phyloP scores from a whole-genome alignment of 2,888 invertebrate genomes.

The Drosophila conformis region DNA sequence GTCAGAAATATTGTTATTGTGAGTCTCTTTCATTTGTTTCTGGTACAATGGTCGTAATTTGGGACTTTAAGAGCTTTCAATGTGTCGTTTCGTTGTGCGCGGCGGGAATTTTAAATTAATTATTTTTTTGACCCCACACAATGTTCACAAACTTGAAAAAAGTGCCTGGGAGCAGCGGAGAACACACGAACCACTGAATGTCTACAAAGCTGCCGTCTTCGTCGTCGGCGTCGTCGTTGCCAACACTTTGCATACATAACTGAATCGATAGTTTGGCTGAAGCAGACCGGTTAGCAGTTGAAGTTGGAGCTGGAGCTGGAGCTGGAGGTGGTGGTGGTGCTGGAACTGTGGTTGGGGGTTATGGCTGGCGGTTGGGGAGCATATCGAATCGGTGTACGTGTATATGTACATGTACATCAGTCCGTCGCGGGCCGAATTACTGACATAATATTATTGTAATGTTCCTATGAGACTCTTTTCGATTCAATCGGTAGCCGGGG shows the following conservation, averaged over 20 bases:
- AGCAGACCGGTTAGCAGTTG: constrained; percentile 39
- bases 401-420: constrained; percentile 53
- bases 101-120: constrained; percentile 78
- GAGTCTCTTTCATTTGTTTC: constrained; percentile 68
- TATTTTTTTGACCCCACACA: constrained; percentile 81
- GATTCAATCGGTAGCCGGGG: constrained; percentile 21
- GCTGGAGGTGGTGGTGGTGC: not conserved
- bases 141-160: constrained; percentile 39
- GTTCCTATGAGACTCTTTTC: constrained; percentile 55
- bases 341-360: not conserved
- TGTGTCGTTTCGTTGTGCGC: constrained; percentile 77
- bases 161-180: constrained; percentile 31
- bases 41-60: constrained; percentile 80
- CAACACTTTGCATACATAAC: constrained; percentile 54
- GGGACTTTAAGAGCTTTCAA: constrained; percentile 80
- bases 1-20: constrained; percentile 74
- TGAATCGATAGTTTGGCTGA: constrained; percentile 61
- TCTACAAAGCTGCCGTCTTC: constrained; percentile 52
- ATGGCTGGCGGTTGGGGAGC: not conserved
- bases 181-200: constrained; percentile 22
- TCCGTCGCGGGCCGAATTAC: constrained; percentile 60
- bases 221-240: constrained; percentile 24
- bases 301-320: not conserved
- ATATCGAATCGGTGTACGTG: constrained; percentile 30
- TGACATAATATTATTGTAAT: constrained; percentile 80